Conservation (phyloP, 2,888 invertebrate species). For the Dione juno region DNA sequence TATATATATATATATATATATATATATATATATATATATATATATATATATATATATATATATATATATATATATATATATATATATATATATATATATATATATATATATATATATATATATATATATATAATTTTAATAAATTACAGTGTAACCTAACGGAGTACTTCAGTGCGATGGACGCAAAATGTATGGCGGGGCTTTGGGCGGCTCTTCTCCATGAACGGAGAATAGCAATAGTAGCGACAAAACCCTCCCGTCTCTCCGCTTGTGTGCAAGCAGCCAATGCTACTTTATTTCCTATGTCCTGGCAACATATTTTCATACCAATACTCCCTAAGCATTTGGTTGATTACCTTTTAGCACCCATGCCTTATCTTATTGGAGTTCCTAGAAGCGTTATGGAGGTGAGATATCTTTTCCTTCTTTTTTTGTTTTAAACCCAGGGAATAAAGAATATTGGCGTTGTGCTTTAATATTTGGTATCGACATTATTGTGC, state of each 20-base stretch:
- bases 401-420: slow-evolving; percentile 85
- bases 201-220: slow-evolving; percentile 97
- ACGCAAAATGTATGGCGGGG: slow-evolving; percentile 96
- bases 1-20: no score
- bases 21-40: no score
- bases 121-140: no score
- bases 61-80: no score
- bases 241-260: slow-evolving; percentile 93
- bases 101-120: no score
- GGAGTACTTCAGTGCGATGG: slow-evolving; percentile 99
- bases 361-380: slow-evolving; percentile 98
- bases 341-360: slow-evolving; percentile 93
- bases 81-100: no score
- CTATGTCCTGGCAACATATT: slow-evolving; percentile 99
- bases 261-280: slow-evolving; percentile 97
- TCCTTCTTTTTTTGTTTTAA: background rate
- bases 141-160: slow-evolving; percentile 94
- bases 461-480: background rate
- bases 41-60: no score
- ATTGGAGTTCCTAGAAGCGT: slow-evolving; percentile 96
- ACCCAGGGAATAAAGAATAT: background rate
- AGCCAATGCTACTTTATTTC: slow-evolving; percentile 96
- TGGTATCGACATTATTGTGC: no score
- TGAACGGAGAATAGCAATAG: slow-evolving; percentile 96
- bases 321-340: slow-evolving; percentile 97